Conservation (phyloP, 2,888 invertebrate species). For the Diaphora mendica region DNA sequence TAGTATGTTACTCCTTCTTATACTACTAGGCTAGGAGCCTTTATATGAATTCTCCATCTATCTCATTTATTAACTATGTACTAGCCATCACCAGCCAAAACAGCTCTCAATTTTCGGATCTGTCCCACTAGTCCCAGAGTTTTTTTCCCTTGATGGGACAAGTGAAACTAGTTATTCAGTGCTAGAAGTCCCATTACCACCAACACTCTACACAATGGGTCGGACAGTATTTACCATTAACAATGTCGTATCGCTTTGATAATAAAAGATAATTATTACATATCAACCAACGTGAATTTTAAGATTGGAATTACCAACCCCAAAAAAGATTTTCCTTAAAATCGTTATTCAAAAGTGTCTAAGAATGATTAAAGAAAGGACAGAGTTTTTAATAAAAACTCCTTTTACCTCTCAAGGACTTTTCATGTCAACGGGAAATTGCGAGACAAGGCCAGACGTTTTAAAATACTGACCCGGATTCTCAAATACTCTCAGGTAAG, state of each 20-base stretch:
- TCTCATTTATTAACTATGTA: neutral
- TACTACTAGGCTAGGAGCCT: neutral
- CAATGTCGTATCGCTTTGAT: no score
- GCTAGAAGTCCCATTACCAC: no score
- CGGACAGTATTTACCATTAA: neutral
- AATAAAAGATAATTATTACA: no score
- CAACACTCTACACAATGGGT: no score
- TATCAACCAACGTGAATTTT: neutral
- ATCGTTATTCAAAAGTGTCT: neutral
- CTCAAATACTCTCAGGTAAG: neutral
- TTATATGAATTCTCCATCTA: neutral
- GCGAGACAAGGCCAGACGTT: slow-evolving; percentile 8
- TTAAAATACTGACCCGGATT: slow-evolving; percentile 4
- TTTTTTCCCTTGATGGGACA: no score
- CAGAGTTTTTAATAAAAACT: neutral
- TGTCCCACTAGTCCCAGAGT: no score
- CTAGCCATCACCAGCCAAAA: no score
- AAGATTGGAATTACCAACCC: neutral
- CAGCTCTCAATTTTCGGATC: neutral
- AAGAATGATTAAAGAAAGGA: slow-evolving; percentile 7
- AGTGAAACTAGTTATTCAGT: no score
- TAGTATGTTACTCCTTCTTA: neutral
- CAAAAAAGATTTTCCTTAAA: neutral
- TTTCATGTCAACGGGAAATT: slow-evolving; percentile 11
- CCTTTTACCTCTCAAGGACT: slow-evolving; percentile 6